Conservation (phyloP, 2,113 vertebrate genomes). For the Rattus rattus region DNA sequence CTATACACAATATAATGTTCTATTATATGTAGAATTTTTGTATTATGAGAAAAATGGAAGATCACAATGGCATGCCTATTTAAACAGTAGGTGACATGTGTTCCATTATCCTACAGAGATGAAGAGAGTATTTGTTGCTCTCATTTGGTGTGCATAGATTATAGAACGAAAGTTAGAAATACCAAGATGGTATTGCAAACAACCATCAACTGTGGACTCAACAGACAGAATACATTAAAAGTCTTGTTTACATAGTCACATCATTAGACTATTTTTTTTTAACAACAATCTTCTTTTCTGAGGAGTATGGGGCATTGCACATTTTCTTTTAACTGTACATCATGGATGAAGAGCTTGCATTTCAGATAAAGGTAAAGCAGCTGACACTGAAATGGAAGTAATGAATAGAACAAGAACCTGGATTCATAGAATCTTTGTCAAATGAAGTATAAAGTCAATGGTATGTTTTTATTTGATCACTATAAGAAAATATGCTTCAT, state of each 20-base stretch:
- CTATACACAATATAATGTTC: background rate
- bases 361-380: background rate
- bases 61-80: background rate
- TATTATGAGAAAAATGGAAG: background rate
- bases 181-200: accelerated
- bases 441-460: background rate
- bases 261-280: conserved; percentile 7
- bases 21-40: background rate
- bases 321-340: background rate
- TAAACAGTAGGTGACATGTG: background rate
- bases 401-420: background rate
- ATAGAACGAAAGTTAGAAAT: background rate
- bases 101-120: background rate
- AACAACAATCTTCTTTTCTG: background rate
- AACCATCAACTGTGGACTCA: background rate
- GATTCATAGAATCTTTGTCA: background rate
- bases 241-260: background rate
- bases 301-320: background rate
- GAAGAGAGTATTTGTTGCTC: background rate
- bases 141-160: background rate
- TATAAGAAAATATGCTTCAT: conserved; percentile 22
- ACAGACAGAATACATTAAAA: background rate
- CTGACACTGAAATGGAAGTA: background rate
- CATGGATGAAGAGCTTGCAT: background rate
- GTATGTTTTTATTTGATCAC: conserved; percentile 16